phyloP scores from a whole-genome alignment of 1,140 invertebrate species.

The Pseudomyrmex pallidus region DNA sequence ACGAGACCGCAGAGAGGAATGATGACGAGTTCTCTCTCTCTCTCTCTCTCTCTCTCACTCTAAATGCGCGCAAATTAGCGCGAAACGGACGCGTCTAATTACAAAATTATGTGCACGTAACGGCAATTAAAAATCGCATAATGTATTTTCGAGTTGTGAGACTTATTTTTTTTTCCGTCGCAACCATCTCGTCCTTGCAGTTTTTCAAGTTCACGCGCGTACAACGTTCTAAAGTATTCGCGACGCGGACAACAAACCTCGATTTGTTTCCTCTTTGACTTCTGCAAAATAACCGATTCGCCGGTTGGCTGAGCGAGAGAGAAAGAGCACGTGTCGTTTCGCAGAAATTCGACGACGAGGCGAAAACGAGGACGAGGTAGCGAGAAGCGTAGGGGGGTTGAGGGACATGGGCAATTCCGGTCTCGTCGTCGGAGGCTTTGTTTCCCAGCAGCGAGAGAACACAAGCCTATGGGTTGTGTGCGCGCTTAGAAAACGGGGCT shows the following conservation, averaged over 20 bases:
- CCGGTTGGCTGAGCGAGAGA: background rate
- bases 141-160: too few species aligned
- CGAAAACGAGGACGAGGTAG: conserved; percentile 13
- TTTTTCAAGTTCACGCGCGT: too few species aligned
- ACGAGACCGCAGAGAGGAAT: background rate
- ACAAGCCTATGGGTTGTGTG: conserved; percentile 60
- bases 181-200: too few species aligned
- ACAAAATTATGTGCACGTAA: too few species aligned
- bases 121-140: too few species aligned
- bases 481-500: conserved; percentile 4
- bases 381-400: background rate
- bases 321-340: conserved; percentile 16
- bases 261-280: background rate
- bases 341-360: conserved; percentile 3
- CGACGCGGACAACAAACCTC: too few species aligned
- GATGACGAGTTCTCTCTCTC: conserved; percentile 12
- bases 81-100: background rate
- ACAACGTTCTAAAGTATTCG: background rate
- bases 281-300: conserved; percentile 6
- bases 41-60: conserved; percentile 8
- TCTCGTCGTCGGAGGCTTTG: conserved; percentile 54
- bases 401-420: conserved; percentile 7
- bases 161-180: too few species aligned
- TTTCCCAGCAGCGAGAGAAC: conserved; percentile 60
- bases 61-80: conserved; percentile 16